Base-by-base conservation (phyloP, 2,113 vertebrate species). In the Thymallus thymallus region DNA sequence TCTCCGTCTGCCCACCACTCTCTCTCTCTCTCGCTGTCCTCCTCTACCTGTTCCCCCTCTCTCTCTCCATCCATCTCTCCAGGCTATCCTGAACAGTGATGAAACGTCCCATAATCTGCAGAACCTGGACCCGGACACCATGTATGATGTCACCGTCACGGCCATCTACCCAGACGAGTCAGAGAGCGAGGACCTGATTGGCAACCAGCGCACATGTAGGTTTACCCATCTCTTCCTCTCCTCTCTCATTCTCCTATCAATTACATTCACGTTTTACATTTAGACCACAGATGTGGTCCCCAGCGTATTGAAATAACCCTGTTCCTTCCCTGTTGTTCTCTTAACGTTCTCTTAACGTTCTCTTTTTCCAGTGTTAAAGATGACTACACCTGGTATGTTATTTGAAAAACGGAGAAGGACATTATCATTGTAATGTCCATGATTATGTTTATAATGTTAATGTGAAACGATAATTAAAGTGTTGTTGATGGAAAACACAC, bases 161-260 rank as follows among this genome's bases (percentile, higher is more conserved):
- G 98, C 95, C 80, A 97, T 99, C 86, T 99, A 99, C 86, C 97
- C 96, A 0, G 98, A 99, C 78, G 97, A 99, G 76, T 96, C 96
- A 0, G 98, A 99, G 88, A 99, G 97, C 0, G 96, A 98, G 80
- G 95, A 95, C 68, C 87, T 99, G 73, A 92, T 93, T 75, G 96
- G 96, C 62, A 91, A 75, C 56, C 93, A 98, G 80, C 90, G 94
- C 32, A 99, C 98, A 80, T 1, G 98, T 99, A 93, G 94, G 95
- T 2, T 6, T 7, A 10, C 0, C 26, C 4, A 0, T 6, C 18
- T 10, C 0, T 2, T 13, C 9, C 29, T n/a, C 45, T 26, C 22
- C 29, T 7, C 48, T 58, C 55, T 26, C 9, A 22, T 23, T 64
- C 26, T 3, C 77, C 35, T 65, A 9, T 48, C 26, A 77, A 64